Base-by-base conservation (phyloP, 1,140 invertebrate genomes). In the Callitettix versicolor region DNA sequence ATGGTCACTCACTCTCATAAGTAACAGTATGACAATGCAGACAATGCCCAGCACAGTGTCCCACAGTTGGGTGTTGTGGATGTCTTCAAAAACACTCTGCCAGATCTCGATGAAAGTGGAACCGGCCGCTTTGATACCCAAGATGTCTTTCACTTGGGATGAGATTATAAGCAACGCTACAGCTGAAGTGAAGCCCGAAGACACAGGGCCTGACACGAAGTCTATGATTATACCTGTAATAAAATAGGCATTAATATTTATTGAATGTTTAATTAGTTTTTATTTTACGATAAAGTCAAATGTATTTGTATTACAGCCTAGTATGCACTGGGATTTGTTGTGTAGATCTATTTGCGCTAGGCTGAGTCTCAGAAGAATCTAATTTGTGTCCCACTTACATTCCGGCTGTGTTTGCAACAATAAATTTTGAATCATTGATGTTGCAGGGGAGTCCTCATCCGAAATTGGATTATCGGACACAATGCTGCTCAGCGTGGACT, bases 131-230 rank as follows among this genome's bases (percentile, higher is more conserved):
- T 73, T 73, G 42, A 95, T 87, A 1, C 86, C 86, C 15, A 91
- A 75, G 18, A 93, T 68, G 60, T 86, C 84, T 70, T 91, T 94
- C 9, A 95, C 71, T 74, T 95, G 92, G 1, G 89, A 89, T 2
- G 85, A 83, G 1, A 89, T 80, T 46, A 95, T 95, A 56, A 92
- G 91, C 15, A 96, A 74, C 15, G 92, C 91, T 11, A 92, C 91
- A 0, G 92, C 91, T 1, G 89, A 91, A 0, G 91, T 95, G 66
- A 95, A 96, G 14, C 91, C 90, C 11, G 86, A 91, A 12, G 91
- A 91, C 0, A 95, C 92, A 0, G 92, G 90, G 3, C 87, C 86
- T 0, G 90, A 94, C 1, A 96, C 90, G 69, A 94, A 96, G 70
- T 95, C 89, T 47, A 95, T 87, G 26, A 96, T 73, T 67, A 95